Evolutionary conservation across 2,113 vertebrate species (phyloP), one percentile per base, ranked within the genome.

Genomic region (Hippocampus comes): DNA sequence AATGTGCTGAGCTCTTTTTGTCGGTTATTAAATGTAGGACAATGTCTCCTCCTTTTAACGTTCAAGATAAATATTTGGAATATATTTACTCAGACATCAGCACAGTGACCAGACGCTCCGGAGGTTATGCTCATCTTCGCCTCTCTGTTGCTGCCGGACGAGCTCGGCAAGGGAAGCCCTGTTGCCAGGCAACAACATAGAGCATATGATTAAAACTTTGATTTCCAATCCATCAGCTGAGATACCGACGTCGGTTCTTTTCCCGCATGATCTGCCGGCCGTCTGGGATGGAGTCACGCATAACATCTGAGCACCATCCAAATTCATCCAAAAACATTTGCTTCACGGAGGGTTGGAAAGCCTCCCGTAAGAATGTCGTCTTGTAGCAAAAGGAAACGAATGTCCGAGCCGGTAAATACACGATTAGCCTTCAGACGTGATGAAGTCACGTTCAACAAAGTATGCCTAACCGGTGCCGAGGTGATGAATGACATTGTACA

Each of bases 201-300:
- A 83, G 82, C 84, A 78, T 84, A 85, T 91, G 90, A 91, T 90
- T 88, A 87, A 91, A 91, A 90, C 85, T 90, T 91, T 90, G 90
- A 90, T 89, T 90, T 89, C 85, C 82, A 89, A 91, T 86, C 83
- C 87, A 85, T 92, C 87, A 90, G 83, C 83, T 82, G 86, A 85
- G 79, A 89, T 86, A 85, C 79, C 80, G 86, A 88, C 78, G 84
- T 78, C 77, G 78, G 73, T 84, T 68, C 66, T 78, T 81, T 74
- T 80, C 81, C 83, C 82, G 86, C 84, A 84, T 84, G 84, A 79
- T 80, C 77, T 71, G 75, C 69, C 67, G 68, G 87, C 78, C 79
- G 83, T 76, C 79, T 77, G 78, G 75, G 78, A 79, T 72, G 79
- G 70, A 77, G 81, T 66, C 71, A 11, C 34, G 68, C 71, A 70